These are phyloP conservation scores for Lota lota DNA, from an alignment of 2,113 vertebrate species.

Conservation along the genomic window DNA sequence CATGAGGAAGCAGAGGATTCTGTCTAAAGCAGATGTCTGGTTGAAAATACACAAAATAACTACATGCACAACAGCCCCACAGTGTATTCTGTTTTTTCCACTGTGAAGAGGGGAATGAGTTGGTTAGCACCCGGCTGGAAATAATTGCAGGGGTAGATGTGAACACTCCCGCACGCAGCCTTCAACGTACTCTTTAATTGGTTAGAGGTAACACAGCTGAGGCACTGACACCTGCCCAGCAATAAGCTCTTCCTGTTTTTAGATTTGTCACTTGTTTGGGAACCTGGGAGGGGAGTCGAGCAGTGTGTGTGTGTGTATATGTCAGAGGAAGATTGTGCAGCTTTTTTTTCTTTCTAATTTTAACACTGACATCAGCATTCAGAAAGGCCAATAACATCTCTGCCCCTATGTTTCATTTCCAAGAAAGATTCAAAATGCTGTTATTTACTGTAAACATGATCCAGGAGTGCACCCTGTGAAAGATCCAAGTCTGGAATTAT, in stretches of 20 bases:
- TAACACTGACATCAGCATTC: not conserved
- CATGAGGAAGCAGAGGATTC: not conserved
- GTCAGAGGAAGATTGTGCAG: not conserved
- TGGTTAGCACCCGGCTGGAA: conserved; percentile 41
- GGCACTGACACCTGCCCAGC: conserved; percentile 53
- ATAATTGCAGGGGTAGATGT: conserved; percentile 66
- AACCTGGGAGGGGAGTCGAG: conserved; percentile 37
- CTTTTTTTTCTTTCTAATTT: conserved; percentile 1
- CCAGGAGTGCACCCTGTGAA: no score
- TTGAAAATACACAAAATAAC: not conserved
- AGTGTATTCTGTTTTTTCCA: not conserved
- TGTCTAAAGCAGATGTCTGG: not conserved
- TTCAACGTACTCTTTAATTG: conserved; percentile 65
- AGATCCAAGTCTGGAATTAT: no score
- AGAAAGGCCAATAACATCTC: no score
- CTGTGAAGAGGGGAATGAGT: conserved; percentile 10
- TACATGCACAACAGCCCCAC: not conserved
- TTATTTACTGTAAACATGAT: no score
- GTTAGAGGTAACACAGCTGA: conserved; percentile 48
- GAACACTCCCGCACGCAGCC: conserved; percentile 42
- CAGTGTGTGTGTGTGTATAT: not conserved
- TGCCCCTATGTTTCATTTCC: no score
- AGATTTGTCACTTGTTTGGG: conserved; percentile 40
- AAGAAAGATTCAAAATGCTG: no score
- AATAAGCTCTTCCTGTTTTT: conserved; percentile 51